Percentiles rank a stretch among this genome's conserved stretches.
These are phyloP conservation scores for Lycocerus yunnanus DNA, from an alignment of 2,888 invertebrate genomes.

Conservation along the genomic window DNA sequence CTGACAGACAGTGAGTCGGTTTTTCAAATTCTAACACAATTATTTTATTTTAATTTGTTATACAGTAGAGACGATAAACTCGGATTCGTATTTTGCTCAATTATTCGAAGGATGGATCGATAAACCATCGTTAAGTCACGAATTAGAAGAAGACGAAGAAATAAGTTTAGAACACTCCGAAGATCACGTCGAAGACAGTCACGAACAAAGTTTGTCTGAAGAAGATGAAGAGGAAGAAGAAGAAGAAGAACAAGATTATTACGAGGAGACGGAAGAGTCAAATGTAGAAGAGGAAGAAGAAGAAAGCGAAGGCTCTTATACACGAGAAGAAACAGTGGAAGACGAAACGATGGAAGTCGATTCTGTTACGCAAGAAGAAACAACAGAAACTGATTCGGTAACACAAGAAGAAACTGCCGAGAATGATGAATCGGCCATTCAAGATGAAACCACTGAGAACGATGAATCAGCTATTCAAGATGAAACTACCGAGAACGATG, in stretches of 20 bases:
- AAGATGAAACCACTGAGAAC: constrained; percentile 8
- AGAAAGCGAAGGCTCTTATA: constrained; percentile 5
- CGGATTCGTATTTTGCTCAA: constrained; percentile 73
- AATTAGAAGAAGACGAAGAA: constrained; percentile 60
- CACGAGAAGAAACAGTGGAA: constrained; percentile 21
- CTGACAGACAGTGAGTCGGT: constrained; percentile 72
- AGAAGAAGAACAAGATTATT: constrained; percentile 24
- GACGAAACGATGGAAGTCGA: constrained; percentile 36
- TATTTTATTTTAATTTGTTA: constrained; percentile 17
- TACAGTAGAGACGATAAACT: constrained; percentile 63
- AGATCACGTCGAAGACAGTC: constrained; percentile 51
- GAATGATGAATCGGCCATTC: constrained; percentile 15
- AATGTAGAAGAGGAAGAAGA: constrained; percentile 20
- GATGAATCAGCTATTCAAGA: constrained; percentile 11
- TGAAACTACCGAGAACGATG: constrained; percentile 42
- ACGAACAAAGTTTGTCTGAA: constrained; percentile 40
- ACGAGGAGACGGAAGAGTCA: constrained; percentile 26
- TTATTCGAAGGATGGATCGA: constrained; percentile 82
- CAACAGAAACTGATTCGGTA: background rate
- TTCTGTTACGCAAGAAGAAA: background rate
- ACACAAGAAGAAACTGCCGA: background rate
- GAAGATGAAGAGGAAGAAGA: constrained; percentile 34
- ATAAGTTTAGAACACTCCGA: constrained; percentile 45
- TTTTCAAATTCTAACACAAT: background rate
- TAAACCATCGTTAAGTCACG: constrained; percentile 56